Percentiles rank a stretch among this genome's conserved stretches.
Conservation (phyloP, 2,113 vertebrate species). For the Nothoprocta pentlandii region DNA sequence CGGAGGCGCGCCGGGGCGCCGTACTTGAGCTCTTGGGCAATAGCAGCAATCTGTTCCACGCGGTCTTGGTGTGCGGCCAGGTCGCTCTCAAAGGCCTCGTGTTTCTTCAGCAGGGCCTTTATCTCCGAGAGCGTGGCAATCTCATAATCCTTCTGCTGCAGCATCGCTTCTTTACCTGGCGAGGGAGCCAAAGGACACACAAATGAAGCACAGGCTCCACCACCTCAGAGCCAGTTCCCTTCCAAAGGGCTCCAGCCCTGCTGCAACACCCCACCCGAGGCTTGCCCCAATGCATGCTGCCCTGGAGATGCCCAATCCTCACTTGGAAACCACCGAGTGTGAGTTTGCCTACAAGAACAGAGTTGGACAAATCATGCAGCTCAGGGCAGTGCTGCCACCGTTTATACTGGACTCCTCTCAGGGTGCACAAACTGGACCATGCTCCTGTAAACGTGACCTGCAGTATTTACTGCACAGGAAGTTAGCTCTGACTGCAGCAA, state of each 20-base stretch:
- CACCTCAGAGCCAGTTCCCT: background rate
- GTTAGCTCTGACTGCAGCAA: background rate
- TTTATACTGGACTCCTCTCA: background rate
- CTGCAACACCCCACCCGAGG: background rate
- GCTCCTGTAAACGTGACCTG: background rate
- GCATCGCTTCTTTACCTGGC: slow-evolving; percentile 94
- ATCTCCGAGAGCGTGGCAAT: slow-evolving; percentile 94
- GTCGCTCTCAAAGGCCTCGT: slow-evolving; percentile 98
- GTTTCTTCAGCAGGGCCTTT: slow-evolving; percentile 98
- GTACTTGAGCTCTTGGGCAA: slow-evolving; percentile 97
- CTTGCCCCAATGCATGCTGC: background rate
- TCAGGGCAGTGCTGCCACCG: background rate
- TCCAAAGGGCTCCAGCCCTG: background rate
- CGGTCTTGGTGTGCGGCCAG: slow-evolving; percentile 98
- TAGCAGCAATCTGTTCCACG: slow-evolving; percentile 98
- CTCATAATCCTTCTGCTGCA: slow-evolving; percentile 93
- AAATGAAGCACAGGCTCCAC: background rate
- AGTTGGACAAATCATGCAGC: background rate
- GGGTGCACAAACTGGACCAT: background rate
- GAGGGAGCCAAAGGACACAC: slow-evolving; percentile 59
- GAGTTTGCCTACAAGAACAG: background rate
- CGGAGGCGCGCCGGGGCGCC: background rate
- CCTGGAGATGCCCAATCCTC: background rate
- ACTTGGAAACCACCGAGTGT: background rate
- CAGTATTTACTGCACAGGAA: background rate